Conservation (phyloP, 2,888 invertebrate genomes). For the Polyommatus iphigenia region DNA sequence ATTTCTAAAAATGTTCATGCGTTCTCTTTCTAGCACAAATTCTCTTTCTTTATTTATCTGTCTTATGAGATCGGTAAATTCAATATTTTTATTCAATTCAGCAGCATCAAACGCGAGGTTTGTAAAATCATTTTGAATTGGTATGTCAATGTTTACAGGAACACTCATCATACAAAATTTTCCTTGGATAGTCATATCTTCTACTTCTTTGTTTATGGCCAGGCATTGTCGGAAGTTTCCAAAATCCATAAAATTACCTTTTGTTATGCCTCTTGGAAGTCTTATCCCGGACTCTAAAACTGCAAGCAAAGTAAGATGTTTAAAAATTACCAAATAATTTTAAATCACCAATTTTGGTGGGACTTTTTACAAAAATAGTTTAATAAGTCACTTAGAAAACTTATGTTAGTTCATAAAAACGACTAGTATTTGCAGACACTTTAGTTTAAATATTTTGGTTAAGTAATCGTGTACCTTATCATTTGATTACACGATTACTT, state of each 20-base stretch:
- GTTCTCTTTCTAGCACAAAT: conserved; percentile 7
- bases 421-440: no score
- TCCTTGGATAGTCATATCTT: conserved; percentile 52
- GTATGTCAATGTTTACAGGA: conserved; percentile 44
- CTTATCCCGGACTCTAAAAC: conserved; percentile 59
- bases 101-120: neutral
- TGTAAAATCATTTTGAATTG: conserved; percentile 26
- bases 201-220: conserved; percentile 47
- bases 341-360: neutral
- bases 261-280: conserved; percentile 54
- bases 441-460: no score
- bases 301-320: conserved; percentile 41
- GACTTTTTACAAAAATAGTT: neutral
- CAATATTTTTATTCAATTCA: conserved; percentile 15
- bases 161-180: conserved; percentile 60
- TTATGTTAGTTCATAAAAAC: no score
- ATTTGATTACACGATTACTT: no score
- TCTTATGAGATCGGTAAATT: neutral
- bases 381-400: no score
- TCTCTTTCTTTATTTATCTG: conserved; percentile 10
- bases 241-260: conserved; percentile 52
- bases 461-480: no score
- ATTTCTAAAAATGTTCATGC: neutral
- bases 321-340: neutral
- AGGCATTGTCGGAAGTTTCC: conserved; percentile 61